A percentile compares a stretch with the other conserved stretches of the same genome.
These are phyloP conservation scores for Apamea sordens DNA, from an alignment of 2,888 invertebrate genomes.

Conservation along the genomic window DNA sequence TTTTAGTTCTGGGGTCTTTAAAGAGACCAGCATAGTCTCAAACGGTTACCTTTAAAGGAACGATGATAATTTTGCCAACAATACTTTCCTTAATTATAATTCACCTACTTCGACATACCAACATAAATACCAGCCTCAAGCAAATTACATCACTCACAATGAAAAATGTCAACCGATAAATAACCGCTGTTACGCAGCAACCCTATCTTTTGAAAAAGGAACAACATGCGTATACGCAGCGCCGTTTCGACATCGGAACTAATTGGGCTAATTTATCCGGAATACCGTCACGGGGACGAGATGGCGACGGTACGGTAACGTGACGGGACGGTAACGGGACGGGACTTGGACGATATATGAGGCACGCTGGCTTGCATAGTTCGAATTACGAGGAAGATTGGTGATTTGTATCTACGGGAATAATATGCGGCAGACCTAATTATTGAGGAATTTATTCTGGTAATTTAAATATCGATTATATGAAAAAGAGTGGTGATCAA, in stretches of 20 bases:
- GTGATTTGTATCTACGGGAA: conserved; percentile 77
- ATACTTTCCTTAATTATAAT: neutral
- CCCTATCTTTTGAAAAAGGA: conserved; percentile 67
- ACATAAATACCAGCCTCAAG: conserved; percentile 38
- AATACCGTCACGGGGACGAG: conserved; percentile 57
- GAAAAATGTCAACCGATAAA: conserved; percentile 63
- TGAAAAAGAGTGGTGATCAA: neutral
- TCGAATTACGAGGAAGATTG: conserved; percentile 74
- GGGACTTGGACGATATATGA: conserved; percentile 44
- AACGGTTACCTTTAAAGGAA: neutral
- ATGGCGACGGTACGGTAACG: conserved; percentile 39
- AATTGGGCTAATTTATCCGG: conserved; percentile 82
- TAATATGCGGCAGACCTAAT: conserved; percentile 61
- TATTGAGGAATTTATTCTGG: conserved; percentile 29
- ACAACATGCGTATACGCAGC: conserved; percentile 63
- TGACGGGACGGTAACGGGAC: conserved; percentile 15
- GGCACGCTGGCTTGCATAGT: conserved; percentile 72
- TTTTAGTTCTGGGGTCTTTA: neutral
- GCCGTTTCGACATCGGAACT: conserved; percentile 73
- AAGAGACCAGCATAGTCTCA: neutral
- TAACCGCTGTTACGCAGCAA: conserved; percentile 63
- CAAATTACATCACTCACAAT: conserved; percentile 55
- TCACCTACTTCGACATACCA: neutral
- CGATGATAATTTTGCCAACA: neutral
- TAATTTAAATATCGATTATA: conserved; percentile 5